A percentile compares a stretch with the other conserved stretches of the same genome.
Conservation (phyloP, 2,797 vertebrate species). For the Malurus splendens region DNA sequence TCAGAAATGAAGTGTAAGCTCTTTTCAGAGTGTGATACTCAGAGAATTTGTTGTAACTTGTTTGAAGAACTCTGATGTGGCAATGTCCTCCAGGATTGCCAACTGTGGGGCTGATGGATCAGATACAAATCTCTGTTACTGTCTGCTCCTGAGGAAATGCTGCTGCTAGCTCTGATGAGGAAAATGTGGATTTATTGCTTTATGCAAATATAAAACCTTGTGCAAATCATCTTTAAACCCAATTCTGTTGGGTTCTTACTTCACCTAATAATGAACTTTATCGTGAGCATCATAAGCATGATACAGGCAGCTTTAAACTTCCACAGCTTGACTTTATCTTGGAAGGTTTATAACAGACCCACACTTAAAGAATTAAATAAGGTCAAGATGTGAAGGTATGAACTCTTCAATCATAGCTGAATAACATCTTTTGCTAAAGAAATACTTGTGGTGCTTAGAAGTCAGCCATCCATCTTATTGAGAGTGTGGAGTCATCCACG, state of each 20-base stretch:
- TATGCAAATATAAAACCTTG: not conserved
- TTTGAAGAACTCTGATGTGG: not conserved
- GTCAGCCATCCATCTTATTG: not conserved
- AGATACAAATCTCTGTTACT: not conserved
- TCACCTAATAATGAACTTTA: not conserved
- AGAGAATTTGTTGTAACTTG: not conserved
- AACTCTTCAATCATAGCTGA: not conserved
- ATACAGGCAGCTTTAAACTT: not conserved
- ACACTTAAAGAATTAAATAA: not conserved
- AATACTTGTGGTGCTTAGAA: not conserved
- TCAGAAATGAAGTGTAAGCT: not conserved
- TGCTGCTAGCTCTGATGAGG: not conserved
- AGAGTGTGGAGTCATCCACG: not conserved
- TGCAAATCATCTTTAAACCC: not conserved
- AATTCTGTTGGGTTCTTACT: not conserved
- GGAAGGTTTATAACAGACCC: not conserved
- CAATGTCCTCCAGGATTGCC: not conserved
- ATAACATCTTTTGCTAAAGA: not conserved
- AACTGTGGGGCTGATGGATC: fast-evolving
- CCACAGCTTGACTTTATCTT: not conserved
- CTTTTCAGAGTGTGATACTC: not conserved
- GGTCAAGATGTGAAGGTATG: not conserved
- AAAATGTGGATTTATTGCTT: not conserved
- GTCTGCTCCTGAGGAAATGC: not conserved
- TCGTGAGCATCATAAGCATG: not conserved